phyloP scores from a whole-genome alignment of 2,797 vertebrate genomes.

The Neosilurus hyrtlii region DNA sequence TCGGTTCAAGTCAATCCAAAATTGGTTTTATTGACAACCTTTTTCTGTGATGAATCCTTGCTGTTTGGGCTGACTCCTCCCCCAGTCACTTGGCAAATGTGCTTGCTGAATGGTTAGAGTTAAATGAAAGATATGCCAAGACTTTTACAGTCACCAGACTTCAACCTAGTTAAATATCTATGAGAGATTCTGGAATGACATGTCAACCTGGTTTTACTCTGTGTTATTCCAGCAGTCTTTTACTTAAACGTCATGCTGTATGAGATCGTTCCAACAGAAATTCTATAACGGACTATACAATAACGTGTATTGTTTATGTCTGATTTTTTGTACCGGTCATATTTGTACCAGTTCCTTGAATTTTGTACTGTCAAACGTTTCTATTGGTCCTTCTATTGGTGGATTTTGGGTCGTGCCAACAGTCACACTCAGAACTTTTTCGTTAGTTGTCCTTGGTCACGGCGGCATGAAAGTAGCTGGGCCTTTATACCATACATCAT shows the following conservation, averaged over 20 bases:
- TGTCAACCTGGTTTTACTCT: background rate
- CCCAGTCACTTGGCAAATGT: background rate
- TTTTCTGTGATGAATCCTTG: slow-evolving; percentile 1
- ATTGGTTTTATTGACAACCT: background rate
- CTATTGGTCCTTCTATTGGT: background rate
- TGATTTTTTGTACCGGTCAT: background rate
- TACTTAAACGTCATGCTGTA: background rate
- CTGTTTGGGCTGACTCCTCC: background rate
- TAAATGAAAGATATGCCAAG: background rate
- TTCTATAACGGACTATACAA: background rate
- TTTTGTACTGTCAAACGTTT: too few relatives aligned
- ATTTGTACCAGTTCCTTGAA: too few relatives aligned
- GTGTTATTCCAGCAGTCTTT: background rate
- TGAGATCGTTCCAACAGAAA: background rate
- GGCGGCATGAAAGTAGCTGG: background rate
- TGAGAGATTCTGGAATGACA: background rate
- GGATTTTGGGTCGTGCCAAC: background rate
- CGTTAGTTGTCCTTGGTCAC: background rate
- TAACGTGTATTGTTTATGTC: background rate
- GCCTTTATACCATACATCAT: too few relatives aligned
- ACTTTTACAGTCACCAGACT: background rate
- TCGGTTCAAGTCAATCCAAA: slow-evolving; percentile 7
- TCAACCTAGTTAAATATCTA: background rate
- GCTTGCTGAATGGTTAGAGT: background rate
- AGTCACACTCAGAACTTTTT: background rate